phyloP scores from a whole-genome alignment of 2,797 vertebrate genomes.

The Myotis myotis region DNA sequence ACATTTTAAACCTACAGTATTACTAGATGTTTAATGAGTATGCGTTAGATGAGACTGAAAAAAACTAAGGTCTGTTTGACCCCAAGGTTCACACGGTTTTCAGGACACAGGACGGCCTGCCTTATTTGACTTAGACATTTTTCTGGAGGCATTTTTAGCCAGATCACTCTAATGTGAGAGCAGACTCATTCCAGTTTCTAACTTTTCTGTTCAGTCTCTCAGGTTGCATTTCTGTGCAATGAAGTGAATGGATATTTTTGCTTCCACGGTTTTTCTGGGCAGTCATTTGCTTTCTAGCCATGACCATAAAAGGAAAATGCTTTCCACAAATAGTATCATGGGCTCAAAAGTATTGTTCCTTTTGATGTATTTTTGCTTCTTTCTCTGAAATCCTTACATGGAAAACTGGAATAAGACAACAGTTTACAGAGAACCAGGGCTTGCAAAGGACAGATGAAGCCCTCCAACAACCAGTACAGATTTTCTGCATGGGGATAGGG shows the following conservation, averaged over 20 bases:
- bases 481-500: neutral
- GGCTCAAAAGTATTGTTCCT: slow-evolving; percentile 54
- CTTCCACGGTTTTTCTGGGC: slow-evolving; percentile 57
- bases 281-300: slow-evolving; percentile 65
- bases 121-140: slow-evolving; percentile 25
- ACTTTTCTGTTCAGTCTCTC: slow-evolving; percentile 30
- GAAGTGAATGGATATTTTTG: slow-evolving; percentile 66
- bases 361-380: slow-evolving; percentile 69
- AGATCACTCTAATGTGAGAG: neutral
- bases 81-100: neutral
- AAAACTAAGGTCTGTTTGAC: neutral
- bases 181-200: neutral
- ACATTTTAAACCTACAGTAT: neutral
- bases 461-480: neutral
- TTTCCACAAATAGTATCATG: slow-evolving; percentile 70
- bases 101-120: neutral
- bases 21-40: neutral
- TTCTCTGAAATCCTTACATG: slow-evolving; percentile 73
- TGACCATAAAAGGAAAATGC: slow-evolving; percentile 75
- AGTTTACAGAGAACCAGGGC: neutral
- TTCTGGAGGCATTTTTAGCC: slow-evolving; percentile 39
- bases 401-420: slow-evolving; percentile 60
- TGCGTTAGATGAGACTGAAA: neutral
- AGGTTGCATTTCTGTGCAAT: slow-evolving; percentile 68
- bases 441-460: slow-evolving; percentile 46